These are phyloP conservation scores for Chrysolina haemoptera DNA, from an alignment of 2,888 invertebrate genomes.

Conservation along the genomic window DNA sequence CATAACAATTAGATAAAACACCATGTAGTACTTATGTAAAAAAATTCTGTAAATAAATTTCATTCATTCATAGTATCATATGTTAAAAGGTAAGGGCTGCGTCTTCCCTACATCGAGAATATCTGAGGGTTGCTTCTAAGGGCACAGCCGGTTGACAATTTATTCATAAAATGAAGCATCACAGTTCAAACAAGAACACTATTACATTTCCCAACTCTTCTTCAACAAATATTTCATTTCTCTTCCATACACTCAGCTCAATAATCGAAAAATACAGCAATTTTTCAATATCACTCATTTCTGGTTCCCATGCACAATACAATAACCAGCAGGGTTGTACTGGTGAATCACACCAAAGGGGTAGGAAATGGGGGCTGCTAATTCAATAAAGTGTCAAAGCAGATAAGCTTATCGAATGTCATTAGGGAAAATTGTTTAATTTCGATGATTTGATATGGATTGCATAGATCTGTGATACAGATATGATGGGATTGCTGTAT, in stretches of 20 bases:
- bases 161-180: too few species aligned
- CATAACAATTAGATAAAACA: too few species aligned
- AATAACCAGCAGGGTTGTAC: not conserved
- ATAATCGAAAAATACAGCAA: not conserved
- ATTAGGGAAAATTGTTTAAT: constrained; percentile 49
- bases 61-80: too few species aligned
- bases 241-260: not conserved
- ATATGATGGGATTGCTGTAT: not conserved
- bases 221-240: not conserved
- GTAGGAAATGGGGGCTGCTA: constrained; percentile 54
- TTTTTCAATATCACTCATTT: not conserved
- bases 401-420: constrained; percentile 50
- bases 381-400: constrained; percentile 55
- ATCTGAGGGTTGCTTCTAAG: too few species aligned
- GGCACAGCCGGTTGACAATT: too few species aligned
- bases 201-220: too few species aligned
- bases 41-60: too few species aligned
- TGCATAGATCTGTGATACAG: constrained; percentile 20
- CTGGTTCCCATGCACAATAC: not conserved
- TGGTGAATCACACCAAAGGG: constrained; percentile 19
- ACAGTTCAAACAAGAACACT: too few species aligned
- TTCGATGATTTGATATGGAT: constrained; percentile 35
- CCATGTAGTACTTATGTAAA: too few species aligned
- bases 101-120: too few species aligned
- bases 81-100: too few species aligned